Base-by-base conservation (phyloP, 1,140 invertebrate species). In the Prorops nasuta region DNA sequence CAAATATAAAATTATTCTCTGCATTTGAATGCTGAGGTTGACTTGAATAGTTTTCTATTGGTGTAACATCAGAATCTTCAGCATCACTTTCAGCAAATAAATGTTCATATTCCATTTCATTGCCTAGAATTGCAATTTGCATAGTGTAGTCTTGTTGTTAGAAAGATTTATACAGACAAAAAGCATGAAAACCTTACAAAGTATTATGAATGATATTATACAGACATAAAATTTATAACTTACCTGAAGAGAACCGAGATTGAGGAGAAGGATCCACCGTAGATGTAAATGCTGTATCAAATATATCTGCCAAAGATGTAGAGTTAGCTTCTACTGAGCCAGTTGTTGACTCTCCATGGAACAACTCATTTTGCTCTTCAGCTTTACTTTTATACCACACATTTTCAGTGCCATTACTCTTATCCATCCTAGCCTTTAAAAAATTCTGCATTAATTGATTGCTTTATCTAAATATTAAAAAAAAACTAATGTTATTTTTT, bases 251-350 rank as follows among this genome's bases (percentile, higher is more conserved):
- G 66, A 70, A 79, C 46, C 75, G 67, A 35, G 65, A 58, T 62
- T 76, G 70, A 1, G 76, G 68, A 38, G 72, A 57, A 39, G 71
- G 72, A 66, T 81, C 78, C 32, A 76, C 78, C n/a, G 77, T 79
- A 19, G 79, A 81, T 21, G 77, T 72, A 62, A 80, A 80, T 44
- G 79, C 79, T 39, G 79, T 80, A 58, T 80, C 77, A 60, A 80
- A 76, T 58, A 80, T 80, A 65, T 80, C 78, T 38, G 74, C 79
- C 44, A 80, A 58, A 7, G 78, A 79, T 32, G 78, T 79, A 12
- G 78, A 74, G 54, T 67, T 74, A 10, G 65, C 67, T 41, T 78
- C 77, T 38, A 77, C 64, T 20, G 72, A 68, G 12, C 59, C 58
- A 32, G 66, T 52, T 20, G 66, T 52, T 36, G 65, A 51, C 51